These are phyloP conservation scores for Zophobas atratus DNA, from an alignment of 1,140 invertebrate species.

Conservation along the genomic window DNA sequence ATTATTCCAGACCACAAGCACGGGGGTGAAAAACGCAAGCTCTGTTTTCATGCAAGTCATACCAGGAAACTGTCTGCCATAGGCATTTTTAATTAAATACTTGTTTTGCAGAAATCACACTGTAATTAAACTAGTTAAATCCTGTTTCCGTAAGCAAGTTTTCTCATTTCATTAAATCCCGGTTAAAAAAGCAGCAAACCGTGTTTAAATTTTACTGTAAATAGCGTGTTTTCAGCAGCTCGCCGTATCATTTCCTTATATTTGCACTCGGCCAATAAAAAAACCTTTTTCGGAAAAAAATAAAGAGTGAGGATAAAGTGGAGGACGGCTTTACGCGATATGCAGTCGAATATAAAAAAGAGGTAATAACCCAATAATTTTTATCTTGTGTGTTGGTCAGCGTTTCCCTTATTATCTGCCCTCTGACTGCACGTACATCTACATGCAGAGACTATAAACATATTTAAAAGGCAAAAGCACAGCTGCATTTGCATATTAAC, in stretches of 20 bases:
- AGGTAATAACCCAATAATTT: constrained; percentile 18
- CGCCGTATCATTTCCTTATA: constrained; percentile 2
- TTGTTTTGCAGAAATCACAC: constrained; percentile 1
- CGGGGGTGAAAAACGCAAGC: not conserved
- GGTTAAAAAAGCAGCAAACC: not conserved
- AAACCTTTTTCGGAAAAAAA: not conserved
- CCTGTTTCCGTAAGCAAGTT: constrained; percentile 20
- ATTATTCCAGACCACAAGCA: not conserved
- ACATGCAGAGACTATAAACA: constrained; percentile 47
- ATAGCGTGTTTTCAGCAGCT: not conserved
- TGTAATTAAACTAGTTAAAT: constrained; percentile 29
- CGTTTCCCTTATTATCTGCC: constrained; percentile 19
- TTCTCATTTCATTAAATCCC: constrained; percentile 23
- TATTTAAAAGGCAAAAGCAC: constrained; percentile 58
- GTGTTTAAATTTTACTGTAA: constrained; percentile 16
- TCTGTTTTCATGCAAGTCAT: constrained; percentile 7
- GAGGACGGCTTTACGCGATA: constrained; percentile 11
- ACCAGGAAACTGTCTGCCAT: not conserved
- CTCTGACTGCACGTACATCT: constrained; percentile 6
- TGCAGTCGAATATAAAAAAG: constrained; percentile 24
- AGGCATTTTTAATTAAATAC: constrained; percentile 28
- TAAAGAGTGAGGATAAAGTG: constrained; percentile 3
- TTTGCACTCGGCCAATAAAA: constrained; percentile 1
- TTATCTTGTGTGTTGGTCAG: constrained; percentile 26
- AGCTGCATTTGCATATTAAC: constrained; percentile 64